Conservation (phyloP, 1,140 invertebrate species). For the Aphelenchoides besseyi region DNA sequence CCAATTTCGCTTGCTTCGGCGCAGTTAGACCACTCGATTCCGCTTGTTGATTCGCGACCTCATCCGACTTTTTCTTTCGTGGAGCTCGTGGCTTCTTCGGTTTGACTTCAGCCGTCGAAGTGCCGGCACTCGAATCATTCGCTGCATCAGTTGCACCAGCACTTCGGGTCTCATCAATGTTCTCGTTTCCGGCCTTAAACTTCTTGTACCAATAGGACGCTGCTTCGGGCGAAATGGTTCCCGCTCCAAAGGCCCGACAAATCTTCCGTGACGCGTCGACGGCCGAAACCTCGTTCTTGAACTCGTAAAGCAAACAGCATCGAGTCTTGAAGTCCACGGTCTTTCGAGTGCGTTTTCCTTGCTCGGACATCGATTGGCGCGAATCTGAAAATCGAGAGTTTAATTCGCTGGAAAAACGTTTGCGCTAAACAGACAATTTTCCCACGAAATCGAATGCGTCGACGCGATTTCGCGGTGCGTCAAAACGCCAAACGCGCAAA, state of each 20-base stretch:
- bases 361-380: too few relatives aligned
- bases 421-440: constrained; percentile 2
- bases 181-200: neutral
- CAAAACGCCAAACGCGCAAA: neutral
- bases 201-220: neutral
- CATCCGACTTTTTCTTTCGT: neutral
- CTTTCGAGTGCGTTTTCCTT: neutral
- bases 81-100: neutral
- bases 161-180: neutral
- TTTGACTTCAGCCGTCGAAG: neutral
- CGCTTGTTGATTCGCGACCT: neutral
- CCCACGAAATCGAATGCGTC: neutral
- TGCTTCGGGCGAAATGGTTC: neutral
- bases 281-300: neutral
- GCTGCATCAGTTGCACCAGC: neutral
- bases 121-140: neutral
- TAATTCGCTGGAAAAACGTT: too few relatives aligned
- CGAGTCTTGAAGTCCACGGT: neutral
- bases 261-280: neutral
- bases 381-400: too few relatives aligned
- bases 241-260: neutral
- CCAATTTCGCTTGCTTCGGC: neutral
- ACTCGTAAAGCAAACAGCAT: neutral
- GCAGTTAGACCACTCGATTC: too few relatives aligned
- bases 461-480: neutral